Conservation (phyloP, 2,888 invertebrate genomes). For the Limnephilus rhombicus region DNA sequence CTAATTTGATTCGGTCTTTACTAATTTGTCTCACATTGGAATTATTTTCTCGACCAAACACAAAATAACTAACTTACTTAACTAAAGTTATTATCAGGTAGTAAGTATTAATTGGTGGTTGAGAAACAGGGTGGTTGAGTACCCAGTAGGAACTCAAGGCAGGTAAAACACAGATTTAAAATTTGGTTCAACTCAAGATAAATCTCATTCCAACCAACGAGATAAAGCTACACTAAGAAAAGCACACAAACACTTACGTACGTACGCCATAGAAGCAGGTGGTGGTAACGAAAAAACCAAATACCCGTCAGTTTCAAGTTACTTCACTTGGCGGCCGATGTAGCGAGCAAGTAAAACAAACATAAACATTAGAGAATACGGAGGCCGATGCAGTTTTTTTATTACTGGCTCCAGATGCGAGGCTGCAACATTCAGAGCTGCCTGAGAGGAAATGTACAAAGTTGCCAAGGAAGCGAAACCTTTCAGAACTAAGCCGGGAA, state of each 20-base stretch:
- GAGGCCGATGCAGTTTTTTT: neutral
- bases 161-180: neutral
- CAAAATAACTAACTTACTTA: neutral
- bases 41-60: neutral
- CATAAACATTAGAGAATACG: neutral
- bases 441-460: neutral
- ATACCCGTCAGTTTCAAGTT: conserved; percentile 1
- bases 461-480: neutral
- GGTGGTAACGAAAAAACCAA: neutral
- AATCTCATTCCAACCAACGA: neutral
- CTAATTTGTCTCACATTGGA: neutral
- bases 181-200: neutral
- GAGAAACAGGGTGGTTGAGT: too few relatives aligned
- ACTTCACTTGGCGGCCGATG: neutral
- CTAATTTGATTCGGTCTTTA: neutral
- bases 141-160: neutral
- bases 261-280: neutral
- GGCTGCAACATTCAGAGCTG: neutral
- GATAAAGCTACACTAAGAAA: neutral
- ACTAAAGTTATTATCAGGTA: neutral
- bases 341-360: conserved; percentile 1
- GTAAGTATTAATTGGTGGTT: neutral
- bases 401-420: neutral
- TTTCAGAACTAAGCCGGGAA: neutral
- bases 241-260: neutral